These are phyloP conservation scores for Drosophila greeni DNA, from an alignment of 2,888 invertebrate species.

Conservation along the genomic window DNA sequence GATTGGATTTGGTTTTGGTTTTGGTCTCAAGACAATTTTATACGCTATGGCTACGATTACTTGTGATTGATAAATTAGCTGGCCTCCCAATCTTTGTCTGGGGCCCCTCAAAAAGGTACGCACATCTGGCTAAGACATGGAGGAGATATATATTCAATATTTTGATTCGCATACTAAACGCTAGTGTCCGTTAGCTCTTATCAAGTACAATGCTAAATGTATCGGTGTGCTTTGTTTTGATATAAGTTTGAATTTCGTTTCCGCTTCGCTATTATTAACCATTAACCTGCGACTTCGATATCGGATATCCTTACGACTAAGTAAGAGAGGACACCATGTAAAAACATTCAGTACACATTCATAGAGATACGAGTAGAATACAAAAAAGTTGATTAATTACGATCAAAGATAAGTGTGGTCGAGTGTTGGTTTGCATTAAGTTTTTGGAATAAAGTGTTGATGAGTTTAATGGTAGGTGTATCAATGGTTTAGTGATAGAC, in stretches of 20 bases:
- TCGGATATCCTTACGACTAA: constrained; percentile 33
- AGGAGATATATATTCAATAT: constrained; percentile 44
- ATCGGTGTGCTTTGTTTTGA: constrained; percentile 72
- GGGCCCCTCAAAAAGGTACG: constrained; percentile 60
- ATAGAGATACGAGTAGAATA: constrained; percentile 40
- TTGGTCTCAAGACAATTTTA: constrained; percentile 40
- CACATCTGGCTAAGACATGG: constrained; percentile 56
- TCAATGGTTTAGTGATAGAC: not conserved
- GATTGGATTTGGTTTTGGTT: constrained; percentile 50
- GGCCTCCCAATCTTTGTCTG: constrained; percentile 9
- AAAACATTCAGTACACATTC: constrained; percentile 64
- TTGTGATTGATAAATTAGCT: constrained; percentile 52
- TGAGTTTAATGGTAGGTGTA: not conserved
- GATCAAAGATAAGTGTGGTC: constrained; percentile 17
- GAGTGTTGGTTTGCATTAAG: constrained; percentile 1
- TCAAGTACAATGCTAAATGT: constrained; percentile 63
- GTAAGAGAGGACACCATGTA: constrained; percentile 65
- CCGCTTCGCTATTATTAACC: constrained; percentile 16
- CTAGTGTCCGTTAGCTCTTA: constrained; percentile 44
- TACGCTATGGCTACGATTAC: constrained; percentile 28
- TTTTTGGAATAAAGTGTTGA: constrained; percentile 4
- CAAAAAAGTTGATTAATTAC: constrained; percentile 35
- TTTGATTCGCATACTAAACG: constrained; percentile 45
- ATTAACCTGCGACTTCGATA: constrained; percentile 14
- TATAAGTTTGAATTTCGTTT: constrained; percentile 53